Evolutionary conservation across 1,140 invertebrate genomes (phyloP).

Genomic region (Panagrolaimus sp.): DNA sequence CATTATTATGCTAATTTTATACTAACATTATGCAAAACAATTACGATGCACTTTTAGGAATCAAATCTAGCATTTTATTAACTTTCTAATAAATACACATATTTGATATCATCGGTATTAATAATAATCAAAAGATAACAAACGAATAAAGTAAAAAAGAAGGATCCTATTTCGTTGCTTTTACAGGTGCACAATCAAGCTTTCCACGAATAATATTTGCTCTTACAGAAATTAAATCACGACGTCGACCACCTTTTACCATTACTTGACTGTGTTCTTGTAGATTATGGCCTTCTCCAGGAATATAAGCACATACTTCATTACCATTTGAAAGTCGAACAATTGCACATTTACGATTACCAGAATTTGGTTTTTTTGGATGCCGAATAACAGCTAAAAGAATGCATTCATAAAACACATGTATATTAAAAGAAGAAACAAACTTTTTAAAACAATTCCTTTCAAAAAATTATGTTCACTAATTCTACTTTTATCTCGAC

Average conservation of each 20-base stretch:
- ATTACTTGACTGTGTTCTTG: slow-evolving; percentile 89
- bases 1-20: too few relatives aligned
- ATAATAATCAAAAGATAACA: background rate
- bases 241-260: slow-evolving; percentile 72
- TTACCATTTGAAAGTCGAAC: slow-evolving; percentile 74
- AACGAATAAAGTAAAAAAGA: background rate
- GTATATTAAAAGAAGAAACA: slow-evolving; percentile 24
- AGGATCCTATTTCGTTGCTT: slow-evolving; percentile 13
- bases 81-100: background rate
- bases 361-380: slow-evolving; percentile 98
- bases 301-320: slow-evolving; percentile 77
- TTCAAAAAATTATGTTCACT: slow-evolving; percentile 41
- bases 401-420: background rate
- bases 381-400: slow-evolving; percentile 62
- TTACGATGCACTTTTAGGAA: too few relatives aligned
- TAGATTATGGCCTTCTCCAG: slow-evolving; percentile 91
- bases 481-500: slow-evolving; percentile 40
- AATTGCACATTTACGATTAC: slow-evolving; percentile 91
- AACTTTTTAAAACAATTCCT: slow-evolving; percentile 52
- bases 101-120: background rate
- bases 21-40: too few relatives aligned
- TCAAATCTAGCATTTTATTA: too few relatives aligned
- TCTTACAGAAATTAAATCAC: slow-evolving; percentile 90
- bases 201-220: slow-evolving; percentile 86
- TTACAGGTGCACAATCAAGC: slow-evolving; percentile 71